Percentiles rank a stretch among this genome's conserved stretches.
Conservation (phyloP, 2,113 vertebrate species). For the Sebastes schlegelii region DNA sequence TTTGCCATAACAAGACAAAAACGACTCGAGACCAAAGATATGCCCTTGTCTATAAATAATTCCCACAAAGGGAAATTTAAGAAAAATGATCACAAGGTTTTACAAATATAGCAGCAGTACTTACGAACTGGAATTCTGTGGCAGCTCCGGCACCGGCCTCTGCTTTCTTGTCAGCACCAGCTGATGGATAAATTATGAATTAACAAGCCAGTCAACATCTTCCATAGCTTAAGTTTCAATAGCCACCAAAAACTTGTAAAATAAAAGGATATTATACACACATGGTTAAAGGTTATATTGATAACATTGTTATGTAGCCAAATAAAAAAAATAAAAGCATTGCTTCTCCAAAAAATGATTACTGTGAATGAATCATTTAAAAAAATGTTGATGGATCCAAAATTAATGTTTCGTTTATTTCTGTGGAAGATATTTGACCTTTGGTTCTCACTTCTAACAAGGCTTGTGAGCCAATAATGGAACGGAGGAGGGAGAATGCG, state of each 20-base stretch:
- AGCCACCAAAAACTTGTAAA: background rate
- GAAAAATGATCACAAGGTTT: background rate
- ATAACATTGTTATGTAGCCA: too few species aligned
- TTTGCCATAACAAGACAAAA: background rate
- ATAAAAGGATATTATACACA: background rate
- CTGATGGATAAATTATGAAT: slow-evolving; percentile 71
- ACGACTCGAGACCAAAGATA: background rate
- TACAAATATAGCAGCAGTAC: slow-evolving; percentile 69
- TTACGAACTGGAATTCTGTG: slow-evolving; percentile 99
- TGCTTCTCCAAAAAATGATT: too few species aligned
- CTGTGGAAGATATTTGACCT: too few species aligned
- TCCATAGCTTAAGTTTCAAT: background rate
- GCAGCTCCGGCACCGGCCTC: slow-evolving; percentile 98
- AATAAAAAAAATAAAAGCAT: too few species aligned
- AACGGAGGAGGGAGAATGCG: too few species aligned
- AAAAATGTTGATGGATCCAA: too few species aligned
- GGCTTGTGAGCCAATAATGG: too few species aligned
- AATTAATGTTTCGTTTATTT: too few species aligned
- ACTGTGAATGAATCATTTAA: too few species aligned
- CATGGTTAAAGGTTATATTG: too few species aligned
- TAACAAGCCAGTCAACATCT: background rate
- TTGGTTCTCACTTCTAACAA: too few species aligned
- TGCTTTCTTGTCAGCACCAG: slow-evolving; percentile 98
- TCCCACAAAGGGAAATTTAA: background rate
- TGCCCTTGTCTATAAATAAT: background rate